These are phyloP conservation scores for Macaca fascicularis DNA, from an alignment of 2,113 vertebrate species.

Conservation along the genomic window DNA sequence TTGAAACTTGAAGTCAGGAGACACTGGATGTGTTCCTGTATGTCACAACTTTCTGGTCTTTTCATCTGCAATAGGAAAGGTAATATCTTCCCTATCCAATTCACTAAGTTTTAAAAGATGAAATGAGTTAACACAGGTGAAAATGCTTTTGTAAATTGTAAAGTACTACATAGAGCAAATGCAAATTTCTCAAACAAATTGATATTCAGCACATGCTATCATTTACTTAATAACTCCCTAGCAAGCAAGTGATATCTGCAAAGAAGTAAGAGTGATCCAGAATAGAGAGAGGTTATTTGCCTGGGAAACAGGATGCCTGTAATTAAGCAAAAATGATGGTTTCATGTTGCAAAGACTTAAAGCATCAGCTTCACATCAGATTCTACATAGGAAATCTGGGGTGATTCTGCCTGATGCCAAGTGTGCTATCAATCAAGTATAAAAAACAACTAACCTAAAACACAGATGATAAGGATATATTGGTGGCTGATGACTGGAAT, in stretches of 20 bases:
- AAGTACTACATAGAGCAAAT: neutral
- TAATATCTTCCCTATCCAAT: neutral
- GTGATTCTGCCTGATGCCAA: neutral
- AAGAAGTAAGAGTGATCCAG: neutral
- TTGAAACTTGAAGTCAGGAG: neutral
- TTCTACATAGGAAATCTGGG: neutral
- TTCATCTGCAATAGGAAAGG: neutral
- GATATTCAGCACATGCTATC: neutral
- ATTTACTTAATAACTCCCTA: neutral
- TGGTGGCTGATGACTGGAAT: neutral
- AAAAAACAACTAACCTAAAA: neutral
- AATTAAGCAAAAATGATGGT: neutral
- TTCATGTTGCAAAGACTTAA: neutral
- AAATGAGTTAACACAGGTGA: neutral
- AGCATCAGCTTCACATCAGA: neutral
- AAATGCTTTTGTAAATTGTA: neutral
- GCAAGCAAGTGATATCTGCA: neutral
- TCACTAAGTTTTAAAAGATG: neutral
- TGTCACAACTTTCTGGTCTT: neutral
- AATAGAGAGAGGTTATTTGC: neutral
- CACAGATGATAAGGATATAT: neutral
- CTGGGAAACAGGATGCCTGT: neutral
- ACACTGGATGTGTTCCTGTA: neutral
- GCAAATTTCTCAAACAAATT: conserved; percentile 4
- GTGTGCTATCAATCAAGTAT: neutral